Evolutionary conservation across 2,797 vertebrate genomes (phyloP).

Genomic region (Thamnophis elegans): DNA sequence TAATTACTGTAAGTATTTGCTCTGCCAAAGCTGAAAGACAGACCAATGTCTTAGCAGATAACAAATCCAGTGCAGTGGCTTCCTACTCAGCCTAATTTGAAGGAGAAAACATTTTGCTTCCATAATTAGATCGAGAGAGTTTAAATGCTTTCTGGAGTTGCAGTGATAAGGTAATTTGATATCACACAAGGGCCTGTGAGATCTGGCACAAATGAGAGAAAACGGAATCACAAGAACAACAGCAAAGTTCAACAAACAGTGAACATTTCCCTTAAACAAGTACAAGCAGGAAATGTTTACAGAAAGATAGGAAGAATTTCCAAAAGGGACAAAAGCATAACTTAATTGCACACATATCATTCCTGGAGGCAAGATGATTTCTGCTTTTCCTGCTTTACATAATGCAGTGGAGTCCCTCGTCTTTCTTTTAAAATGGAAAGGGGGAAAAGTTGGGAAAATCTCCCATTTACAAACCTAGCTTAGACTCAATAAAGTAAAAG

Average conservation of each 20-base stretch:
- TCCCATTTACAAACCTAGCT: neutral
- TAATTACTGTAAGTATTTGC: neutral
- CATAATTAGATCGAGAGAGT: slow-evolving; percentile 11
- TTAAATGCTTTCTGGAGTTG: neutral
- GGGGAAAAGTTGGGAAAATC: neutral
- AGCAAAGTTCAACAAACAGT: neutral
- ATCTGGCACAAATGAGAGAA: neutral
- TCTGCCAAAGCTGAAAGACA: neutral
- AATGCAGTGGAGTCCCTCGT: slow-evolving; percentile 58
- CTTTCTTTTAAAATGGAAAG: slow-evolving; percentile 29
- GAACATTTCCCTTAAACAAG: neutral
- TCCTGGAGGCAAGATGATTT: neutral
- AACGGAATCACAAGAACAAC: neutral
- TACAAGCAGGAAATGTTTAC: slow-evolving; percentile 32
- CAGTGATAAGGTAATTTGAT: neutral
- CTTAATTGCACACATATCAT: slow-evolving; percentile 2
- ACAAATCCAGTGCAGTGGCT: neutral
- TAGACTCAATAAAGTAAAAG: neutral
- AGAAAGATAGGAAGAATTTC: slow-evolving; percentile 10
- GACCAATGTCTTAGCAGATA: neutral
- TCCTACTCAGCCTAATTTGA: neutral
- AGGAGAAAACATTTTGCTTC: slow-evolving; percentile 10
- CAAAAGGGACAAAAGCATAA: neutral
- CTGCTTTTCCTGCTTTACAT: slow-evolving; percentile 33
- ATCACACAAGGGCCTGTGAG: neutral